Evolutionary conservation across 2,113 vertebrate species (phyloP).

Genomic region (Castor canadensis): DNA sequence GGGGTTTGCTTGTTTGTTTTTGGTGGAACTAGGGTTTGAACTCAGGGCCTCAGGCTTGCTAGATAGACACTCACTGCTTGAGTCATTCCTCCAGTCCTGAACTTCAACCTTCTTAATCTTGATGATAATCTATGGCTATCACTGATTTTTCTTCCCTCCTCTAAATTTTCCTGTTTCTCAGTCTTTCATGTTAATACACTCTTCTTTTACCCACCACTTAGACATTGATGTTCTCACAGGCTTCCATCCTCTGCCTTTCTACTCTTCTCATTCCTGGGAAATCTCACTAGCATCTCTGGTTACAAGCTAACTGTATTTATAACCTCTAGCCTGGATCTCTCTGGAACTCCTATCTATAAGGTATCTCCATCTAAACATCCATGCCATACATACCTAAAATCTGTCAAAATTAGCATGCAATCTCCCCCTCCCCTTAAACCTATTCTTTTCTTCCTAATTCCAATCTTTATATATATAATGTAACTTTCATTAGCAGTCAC

Average conservation of each 20-base stretch:
- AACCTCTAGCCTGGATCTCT: background rate
- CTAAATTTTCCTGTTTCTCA: background rate
- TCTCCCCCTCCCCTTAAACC: background rate
- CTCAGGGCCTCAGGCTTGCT: too few relatives aligned
- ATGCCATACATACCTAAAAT: background rate
- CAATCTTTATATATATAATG: background rate
- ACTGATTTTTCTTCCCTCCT: background rate
- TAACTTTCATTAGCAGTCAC: background rate
- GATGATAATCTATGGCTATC: background rate
- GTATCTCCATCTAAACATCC: background rate
- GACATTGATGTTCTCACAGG: background rate
- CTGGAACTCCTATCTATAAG: background rate
- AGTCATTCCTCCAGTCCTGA: too few relatives aligned
- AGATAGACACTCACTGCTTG: too few relatives aligned
- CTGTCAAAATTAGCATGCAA: background rate
- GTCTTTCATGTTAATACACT: background rate
- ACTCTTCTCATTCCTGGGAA: background rate
- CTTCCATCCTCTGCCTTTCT: background rate
- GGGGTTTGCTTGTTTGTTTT: too few relatives aligned
- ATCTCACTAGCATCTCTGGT: background rate
- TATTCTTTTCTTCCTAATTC: background rate
- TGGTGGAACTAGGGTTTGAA: background rate
- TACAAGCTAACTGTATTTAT: constrained; percentile 17
- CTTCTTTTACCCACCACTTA: background rate
- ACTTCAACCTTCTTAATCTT: background rate